A percentile compares a stretch with the other conserved stretches of the same genome.
phyloP scores from a whole-genome alignment of 2,113 vertebrate genomes.

The Phylloscopus trochilus region DNA sequence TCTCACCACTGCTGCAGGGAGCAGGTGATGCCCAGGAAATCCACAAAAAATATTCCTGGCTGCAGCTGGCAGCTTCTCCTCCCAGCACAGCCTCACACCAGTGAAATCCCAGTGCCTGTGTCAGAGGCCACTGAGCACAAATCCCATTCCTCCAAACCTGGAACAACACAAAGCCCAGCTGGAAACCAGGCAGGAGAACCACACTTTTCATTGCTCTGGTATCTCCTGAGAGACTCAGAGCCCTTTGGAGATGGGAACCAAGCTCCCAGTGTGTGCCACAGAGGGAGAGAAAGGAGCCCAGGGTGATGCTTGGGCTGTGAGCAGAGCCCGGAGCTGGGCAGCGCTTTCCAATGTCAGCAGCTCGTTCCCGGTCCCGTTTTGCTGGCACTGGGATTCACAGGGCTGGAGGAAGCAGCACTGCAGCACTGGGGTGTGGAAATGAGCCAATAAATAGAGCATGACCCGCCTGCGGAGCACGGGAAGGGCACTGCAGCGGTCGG shows the following conservation, averaged over 20 bases:
- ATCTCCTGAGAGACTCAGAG: neutral
- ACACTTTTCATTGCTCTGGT: rapidly evolving
- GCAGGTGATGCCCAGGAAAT: neutral
- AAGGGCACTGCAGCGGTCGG: neutral
- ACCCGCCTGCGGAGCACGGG: neutral
- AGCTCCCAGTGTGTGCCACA: neutral
- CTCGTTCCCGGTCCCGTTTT: neutral
- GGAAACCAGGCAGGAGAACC: neutral
- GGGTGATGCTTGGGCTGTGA: neutral
- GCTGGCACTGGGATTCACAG: neutral
- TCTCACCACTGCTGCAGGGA: neutral
- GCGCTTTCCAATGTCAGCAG: neutral
- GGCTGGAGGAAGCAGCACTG: neutral
- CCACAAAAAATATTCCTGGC: neutral
- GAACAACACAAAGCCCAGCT: neutral
- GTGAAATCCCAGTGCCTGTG: neutral
- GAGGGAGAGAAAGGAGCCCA: neutral
- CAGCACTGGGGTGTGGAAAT: neutral
- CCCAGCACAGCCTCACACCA: neutral
- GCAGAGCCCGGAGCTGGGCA: neutral
- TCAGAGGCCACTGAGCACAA: neutral
- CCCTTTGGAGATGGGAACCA: neutral
- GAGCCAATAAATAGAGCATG: neutral
- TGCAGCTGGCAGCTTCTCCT: neutral
- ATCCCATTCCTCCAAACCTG: neutral